Evolutionary conservation across 2,797 vertebrate genomes (phyloP).

Genomic region (Synaphobranchus kaupii): DNA sequence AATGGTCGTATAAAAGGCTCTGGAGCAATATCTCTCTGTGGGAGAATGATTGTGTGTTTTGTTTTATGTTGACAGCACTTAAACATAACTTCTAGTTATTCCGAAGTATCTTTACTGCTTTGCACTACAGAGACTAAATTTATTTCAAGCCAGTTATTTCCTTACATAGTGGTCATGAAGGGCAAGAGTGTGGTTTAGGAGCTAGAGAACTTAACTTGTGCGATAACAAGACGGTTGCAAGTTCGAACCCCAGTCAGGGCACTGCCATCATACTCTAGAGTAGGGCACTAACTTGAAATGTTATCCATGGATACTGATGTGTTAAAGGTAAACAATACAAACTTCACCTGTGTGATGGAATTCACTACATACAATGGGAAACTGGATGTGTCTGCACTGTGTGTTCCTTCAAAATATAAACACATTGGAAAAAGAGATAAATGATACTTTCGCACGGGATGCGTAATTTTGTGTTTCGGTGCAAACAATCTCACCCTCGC

Average conservation of each 20-base stretch:
- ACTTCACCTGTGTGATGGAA: background rate
- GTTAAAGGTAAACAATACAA: background rate
- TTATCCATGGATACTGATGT: background rate
- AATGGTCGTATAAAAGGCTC: background rate
- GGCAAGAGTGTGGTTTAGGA: background rate
- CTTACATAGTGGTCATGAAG: background rate
- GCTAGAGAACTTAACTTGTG: background rate
- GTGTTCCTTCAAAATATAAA: background rate
- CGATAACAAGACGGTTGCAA: background rate
- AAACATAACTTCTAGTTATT: background rate
- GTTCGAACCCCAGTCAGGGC: background rate
- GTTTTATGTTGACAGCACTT: background rate
- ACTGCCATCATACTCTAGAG: background rate
- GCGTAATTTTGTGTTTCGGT: background rate
- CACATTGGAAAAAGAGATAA: conserved; percentile 12
- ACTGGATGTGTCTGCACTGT: background rate
- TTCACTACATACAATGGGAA: background rate
- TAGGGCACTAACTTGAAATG: background rate
- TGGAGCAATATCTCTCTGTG: conserved; percentile 27
- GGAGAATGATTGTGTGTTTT: background rate
- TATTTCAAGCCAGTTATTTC: background rate
- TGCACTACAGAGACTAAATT: background rate
- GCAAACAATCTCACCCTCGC: conserved; percentile 19
- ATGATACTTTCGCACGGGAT: background rate
- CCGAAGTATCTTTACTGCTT: background rate